Conservation (phyloP, 1,140 invertebrate genomes). For the Cylas formicarius region DNA sequence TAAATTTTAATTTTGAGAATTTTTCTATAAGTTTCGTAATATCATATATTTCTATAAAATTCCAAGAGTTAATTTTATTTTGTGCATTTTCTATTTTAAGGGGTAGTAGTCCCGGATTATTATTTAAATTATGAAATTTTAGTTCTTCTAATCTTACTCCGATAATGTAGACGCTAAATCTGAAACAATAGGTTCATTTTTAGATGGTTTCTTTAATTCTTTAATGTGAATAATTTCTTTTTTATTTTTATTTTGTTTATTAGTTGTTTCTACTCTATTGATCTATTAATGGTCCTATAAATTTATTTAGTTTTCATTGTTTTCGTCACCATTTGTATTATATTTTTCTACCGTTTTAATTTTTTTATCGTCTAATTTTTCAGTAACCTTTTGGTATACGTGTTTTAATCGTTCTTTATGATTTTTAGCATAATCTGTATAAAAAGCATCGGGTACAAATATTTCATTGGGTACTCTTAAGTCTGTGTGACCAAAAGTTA, state of each 20-base stretch:
- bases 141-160: neutral
- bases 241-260: conserved; percentile 5
- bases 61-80: conserved; percentile 6
- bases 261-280: neutral
- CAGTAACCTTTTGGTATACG: conserved; percentile 8
- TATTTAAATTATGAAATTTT: conserved; percentile 9
- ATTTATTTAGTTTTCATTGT: conserved; percentile 8
- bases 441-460: neutral
- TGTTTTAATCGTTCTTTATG: conserved; percentile 6
- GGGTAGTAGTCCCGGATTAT: conserved; percentile 15
- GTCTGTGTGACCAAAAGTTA: conserved; percentile 9
- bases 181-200: conserved; percentile 12
- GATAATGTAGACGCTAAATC: neutral
- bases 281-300: conserved; percentile 5
- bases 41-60: conserved; percentile 14
- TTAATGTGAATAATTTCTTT: conserved; percentile 12
- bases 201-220: conserved; percentile 13
- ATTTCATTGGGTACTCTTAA: conserved; percentile 8
- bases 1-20: conserved; percentile 5
- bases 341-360: conserved; percentile 2
- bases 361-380: conserved; percentile 1
- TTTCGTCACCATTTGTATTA: conserved; percentile 1
- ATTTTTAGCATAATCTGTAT: neutral
- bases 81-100: conserved; percentile 12
- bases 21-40: conserved; percentile 1